Evolutionary conservation across 1,140 invertebrate species (phyloP).

Genomic region (Saccostrea glomerata): DNA sequence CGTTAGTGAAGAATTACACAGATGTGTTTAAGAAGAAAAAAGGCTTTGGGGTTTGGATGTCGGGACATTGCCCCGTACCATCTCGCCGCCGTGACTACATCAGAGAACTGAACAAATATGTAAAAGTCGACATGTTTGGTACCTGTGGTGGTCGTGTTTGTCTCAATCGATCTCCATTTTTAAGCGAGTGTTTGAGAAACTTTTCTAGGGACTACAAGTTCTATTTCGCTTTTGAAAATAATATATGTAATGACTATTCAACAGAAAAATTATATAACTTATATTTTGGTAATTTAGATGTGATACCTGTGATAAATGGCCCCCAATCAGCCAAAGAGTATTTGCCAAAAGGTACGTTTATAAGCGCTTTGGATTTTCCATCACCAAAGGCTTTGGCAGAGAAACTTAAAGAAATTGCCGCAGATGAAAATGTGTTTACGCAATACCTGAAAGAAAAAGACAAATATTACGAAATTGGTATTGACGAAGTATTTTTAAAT

Average conservation of each 20-base stretch:
- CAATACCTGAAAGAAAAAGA: constrained; percentile 10
- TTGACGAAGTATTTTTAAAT: background rate
- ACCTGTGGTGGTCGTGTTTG: background rate
- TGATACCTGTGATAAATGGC: background rate
- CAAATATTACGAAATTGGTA: background rate
- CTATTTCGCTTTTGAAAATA: constrained; percentile 7
- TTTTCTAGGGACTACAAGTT: constrained; percentile 12
- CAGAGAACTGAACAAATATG: background rate
- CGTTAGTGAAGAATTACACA: background rate
- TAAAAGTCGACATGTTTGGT: background rate
- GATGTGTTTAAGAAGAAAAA: background rate
- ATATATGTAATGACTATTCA: background rate
- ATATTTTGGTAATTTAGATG: background rate
- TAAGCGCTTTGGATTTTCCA: background rate
- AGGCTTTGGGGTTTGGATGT: background rate
- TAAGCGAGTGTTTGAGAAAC: background rate
- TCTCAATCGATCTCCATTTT: background rate
- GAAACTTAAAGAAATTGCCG: background rate
- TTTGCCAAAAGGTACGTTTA: background rate
- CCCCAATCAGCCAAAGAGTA: background rate
- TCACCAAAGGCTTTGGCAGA: background rate
- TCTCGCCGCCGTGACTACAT: background rate
- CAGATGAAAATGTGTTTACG: background rate
- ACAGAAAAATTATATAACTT: constrained; percentile 6
- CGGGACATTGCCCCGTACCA: background rate